Base-by-base conservation (phyloP, 2,888 invertebrate genomes). In the Drosophila limbata region DNA sequence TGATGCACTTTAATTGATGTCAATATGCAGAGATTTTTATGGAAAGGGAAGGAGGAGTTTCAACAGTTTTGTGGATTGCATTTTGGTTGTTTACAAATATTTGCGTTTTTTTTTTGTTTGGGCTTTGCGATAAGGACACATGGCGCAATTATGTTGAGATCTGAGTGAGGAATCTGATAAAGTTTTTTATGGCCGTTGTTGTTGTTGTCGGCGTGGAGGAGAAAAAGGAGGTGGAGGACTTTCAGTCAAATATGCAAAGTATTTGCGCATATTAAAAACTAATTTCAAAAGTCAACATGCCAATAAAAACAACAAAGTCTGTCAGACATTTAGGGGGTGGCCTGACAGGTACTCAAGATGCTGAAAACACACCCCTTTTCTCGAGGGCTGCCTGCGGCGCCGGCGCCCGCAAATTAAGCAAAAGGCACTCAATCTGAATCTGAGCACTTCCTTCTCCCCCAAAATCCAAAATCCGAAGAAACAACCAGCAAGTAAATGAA, bases 251-350 rank as follows among this genome's bases (percentile, higher is more conserved):
- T 85, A 85, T 88, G 85, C 88, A 85, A 85, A 88, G 84, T 91
- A 91, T 91, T 91, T 91, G 89, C 91, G 90, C 90, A 90, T 91
- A 91, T 91, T 91, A 90, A 91, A 91, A 91, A 91, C 90, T 91
- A 91, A 91, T 91, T 91, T 91, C 89, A 88, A 91, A 91, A 91
- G 91, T 91, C 91, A 91, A 91, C 91, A 91, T 91, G 84, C 90
- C 91, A 88, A 91, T 91, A 89, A 90, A 82, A 90, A 88, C 83
- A 88, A 83, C 79, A 83, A 78, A 66, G 42, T 71, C 53, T 47
- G 13, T 25, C 25, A 60, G 39, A 3, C 21, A 9, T n/a, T 15
- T 25, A 51, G 69, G 52, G 79, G 80, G 79, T 70, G 75, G 72
- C 52, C 15, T 56, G 21, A 52, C 70, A 63, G 69, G 56, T 44